Base-by-base conservation (phyloP, 2,888 invertebrate species). In the Cephus nigrinus region DNA sequence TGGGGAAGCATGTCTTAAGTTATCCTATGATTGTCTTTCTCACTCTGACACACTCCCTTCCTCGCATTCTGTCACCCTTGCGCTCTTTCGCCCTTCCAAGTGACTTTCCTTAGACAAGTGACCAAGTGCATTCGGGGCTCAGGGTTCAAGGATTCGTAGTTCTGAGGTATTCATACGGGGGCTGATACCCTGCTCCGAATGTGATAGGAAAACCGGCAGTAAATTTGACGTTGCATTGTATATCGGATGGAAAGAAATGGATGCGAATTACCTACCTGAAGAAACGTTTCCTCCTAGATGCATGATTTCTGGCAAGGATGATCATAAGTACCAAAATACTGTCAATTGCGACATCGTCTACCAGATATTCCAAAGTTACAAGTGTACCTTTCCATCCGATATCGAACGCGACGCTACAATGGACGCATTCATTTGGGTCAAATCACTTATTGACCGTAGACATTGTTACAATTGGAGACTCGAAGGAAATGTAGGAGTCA, bases 401-500 rank as follows among this genome's bases (percentile, higher is more conserved):
- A 77, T 75, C 75, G 74, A 75, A 75, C 69, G 72, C 73, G 72
- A 78, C 36, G 12, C n/a, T 68, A n/a, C 71, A 55, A 72, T 33
- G 23, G 9, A 55, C 40, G 32, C 69, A 74, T 74, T 36, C 40
- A 9, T n/a, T 55, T 15, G 55, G 71, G 77, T 31, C 15, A 30
- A 69, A 71, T 74, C 23, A 74, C 23, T 35, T 69, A 75, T 71
- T 5, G 74, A 69, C 32, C 68, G 31, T 73, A 55, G 15, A 35
- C 12, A 12, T 35, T 35, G 12, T n/a, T 69, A 35, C 32, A 75
- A 40, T 69, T 75, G 74, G 15, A 75, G 35, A 75, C 55, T 71
- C 33, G 40, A 55, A 75, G 71, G 72, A 78, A 68, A 78, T 73
- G 23, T 40, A 68, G 15, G 72, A 78, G 72, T 78, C 11, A 75